Percentiles rank a stretch among this genome's conserved stretches.
These are phyloP conservation scores for Sinocyclocheilus rhinocerous DNA, from an alignment of 2,113 vertebrate genomes.

Conservation along the genomic window DNA sequence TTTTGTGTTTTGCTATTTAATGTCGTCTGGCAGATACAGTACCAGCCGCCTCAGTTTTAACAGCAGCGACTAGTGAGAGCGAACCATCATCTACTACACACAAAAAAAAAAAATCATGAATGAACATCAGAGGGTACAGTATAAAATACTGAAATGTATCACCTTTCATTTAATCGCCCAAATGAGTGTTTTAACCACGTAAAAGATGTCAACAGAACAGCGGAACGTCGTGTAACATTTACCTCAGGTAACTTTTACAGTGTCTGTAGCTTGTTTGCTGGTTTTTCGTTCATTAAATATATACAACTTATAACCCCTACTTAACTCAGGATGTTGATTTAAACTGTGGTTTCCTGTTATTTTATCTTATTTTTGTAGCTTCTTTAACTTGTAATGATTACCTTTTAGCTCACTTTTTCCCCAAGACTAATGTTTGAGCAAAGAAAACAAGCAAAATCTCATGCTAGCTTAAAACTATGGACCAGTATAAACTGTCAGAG, in stretches of 20 bases:
- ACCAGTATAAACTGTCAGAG: background rate
- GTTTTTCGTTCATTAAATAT: background rate
- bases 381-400: background rate
- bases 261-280: background rate
- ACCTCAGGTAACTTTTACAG: background rate
- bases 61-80: background rate
- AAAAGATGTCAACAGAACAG: background rate
- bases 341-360: conserved; percentile 37
- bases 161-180: background rate
- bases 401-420: background rate
- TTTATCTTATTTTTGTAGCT: background rate
- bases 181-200: background rate
- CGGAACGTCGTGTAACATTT: background rate
- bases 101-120: background rate
- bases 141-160: background rate
- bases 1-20: background rate
- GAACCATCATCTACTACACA: background rate
- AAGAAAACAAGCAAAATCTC: background rate
- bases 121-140: background rate
- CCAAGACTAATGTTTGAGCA: background rate
- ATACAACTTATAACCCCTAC: background rate
- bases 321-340: background rate
- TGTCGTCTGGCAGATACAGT: background rate
- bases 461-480: background rate
- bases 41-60: background rate